Evolutionary conservation across 2,797 vertebrate species (phyloP).

Genomic region (Nothura maculosa): DNA sequence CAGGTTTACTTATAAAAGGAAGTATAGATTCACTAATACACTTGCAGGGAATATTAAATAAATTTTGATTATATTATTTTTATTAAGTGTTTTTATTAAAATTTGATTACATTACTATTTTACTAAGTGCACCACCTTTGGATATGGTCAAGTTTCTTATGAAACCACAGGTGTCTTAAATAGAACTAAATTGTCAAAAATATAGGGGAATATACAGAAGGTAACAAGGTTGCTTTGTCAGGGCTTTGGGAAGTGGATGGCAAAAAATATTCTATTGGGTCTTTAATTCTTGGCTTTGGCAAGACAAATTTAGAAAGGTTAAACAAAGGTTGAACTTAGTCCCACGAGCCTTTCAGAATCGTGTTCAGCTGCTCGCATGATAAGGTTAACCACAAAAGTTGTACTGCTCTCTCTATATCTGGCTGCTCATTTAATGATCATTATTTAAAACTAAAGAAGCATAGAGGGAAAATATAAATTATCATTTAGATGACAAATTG

Average conservation of each 20-base stretch:
- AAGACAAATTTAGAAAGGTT: not conserved
- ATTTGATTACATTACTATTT: not conserved
- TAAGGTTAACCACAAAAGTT: constrained; percentile 19
- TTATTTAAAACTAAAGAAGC: constrained; percentile 31
- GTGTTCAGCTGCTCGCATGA: not conserved
- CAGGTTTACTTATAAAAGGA: not conserved
- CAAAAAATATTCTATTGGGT: not conserved
- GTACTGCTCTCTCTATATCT: not conserved
- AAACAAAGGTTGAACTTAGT: not conserved
- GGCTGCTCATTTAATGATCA: not conserved
- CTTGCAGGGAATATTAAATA: not conserved
- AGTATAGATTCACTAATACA: not conserved
- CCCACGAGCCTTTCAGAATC: not conserved
- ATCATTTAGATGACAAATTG: constrained; percentile 44
- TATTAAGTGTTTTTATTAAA: not conserved
- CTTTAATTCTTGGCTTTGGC: not conserved
- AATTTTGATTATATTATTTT: not conserved
- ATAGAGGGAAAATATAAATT: constrained; percentile 18
- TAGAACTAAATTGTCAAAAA: not conserved
- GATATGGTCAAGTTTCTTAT: not conserved
- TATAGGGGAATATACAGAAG: not conserved
- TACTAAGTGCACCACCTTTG: not conserved
- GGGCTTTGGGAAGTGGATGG: not conserved
- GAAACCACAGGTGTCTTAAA: not conserved
- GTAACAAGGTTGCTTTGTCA: not conserved